Conservation (phyloP, 1,140 invertebrate species). For the Ceratosolen fusciceps region DNA sequence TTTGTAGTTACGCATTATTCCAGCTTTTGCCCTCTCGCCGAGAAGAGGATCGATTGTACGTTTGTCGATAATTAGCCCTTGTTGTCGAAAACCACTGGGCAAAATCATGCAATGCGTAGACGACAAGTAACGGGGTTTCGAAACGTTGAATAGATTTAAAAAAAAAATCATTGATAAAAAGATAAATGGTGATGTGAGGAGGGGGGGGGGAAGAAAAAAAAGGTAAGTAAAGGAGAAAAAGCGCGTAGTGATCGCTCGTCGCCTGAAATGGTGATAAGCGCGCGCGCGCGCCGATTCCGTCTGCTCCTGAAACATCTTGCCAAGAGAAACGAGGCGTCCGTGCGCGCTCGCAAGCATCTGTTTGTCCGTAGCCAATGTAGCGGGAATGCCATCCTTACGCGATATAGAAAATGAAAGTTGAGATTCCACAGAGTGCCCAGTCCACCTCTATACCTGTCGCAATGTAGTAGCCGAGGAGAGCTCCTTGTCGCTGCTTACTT, state of each 20-base stretch:
- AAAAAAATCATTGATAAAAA: no score
- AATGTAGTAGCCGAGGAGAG: not conserved
- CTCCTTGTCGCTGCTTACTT: not conserved
- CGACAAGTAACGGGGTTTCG: no score
- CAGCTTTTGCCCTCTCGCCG: no score
- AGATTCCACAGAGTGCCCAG: conserved; percentile 8
- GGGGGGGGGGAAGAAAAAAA: no score
- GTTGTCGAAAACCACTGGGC: no score
- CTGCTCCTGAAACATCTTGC: conserved; percentile 16
- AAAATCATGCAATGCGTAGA: no score
- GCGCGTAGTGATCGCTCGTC: not conserved
- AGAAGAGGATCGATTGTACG: no score
- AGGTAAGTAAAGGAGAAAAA: no score
- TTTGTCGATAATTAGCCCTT: no score
- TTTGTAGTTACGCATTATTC: not conserved
- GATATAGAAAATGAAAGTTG: conserved; percentile 35
- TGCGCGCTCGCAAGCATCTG: not conserved
- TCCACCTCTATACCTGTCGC: not conserved
- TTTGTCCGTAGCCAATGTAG: not conserved
- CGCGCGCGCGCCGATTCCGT: not conserved
- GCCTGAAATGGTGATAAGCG: conserved; percentile 11
- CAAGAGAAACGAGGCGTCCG: not conserved
- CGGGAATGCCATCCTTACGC: not conserved
- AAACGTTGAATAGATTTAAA: no score
- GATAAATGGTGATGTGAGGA: no score